Conservation (phyloP, 1,140 invertebrate genomes). For the Heliconius himera region DNA sequence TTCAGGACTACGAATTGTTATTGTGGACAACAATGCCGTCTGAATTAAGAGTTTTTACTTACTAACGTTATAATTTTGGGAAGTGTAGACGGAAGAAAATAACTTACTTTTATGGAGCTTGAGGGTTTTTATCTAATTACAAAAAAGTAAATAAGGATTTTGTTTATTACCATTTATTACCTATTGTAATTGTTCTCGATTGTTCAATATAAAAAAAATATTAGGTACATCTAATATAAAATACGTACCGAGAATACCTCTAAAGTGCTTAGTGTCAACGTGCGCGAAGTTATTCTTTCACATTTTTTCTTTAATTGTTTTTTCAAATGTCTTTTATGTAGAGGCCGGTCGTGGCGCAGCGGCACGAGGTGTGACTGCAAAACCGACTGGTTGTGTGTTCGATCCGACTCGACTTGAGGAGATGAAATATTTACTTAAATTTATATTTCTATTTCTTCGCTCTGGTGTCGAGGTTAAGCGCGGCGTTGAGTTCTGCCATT, state of each 20-base stretch:
- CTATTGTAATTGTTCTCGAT: no score
- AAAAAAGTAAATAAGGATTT: not conserved
- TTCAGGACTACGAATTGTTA: not conserved
- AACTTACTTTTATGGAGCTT: not conserved
- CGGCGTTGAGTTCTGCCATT: no score
- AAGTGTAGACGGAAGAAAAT: not conserved
- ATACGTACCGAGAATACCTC: not conserved
- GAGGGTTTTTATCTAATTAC: not conserved
- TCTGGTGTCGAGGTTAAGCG: no score
- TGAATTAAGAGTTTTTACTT: slow-evolving; percentile 13
- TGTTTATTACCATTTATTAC: not conserved
- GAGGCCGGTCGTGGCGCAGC: no score
- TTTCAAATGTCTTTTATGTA: not conserved
- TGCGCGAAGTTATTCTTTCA: not conserved
- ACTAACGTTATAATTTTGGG: slow-evolving; percentile 1
- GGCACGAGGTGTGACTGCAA: no score
- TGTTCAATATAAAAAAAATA: not conserved
- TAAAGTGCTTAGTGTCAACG: not conserved
- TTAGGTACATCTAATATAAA: not conserved
- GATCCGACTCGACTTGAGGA: no score
- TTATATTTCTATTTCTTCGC: no score
- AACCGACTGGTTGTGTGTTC: no score
- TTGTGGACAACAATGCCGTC: slow-evolving; percentile 5
- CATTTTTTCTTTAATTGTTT: slow-evolving; percentile 2
- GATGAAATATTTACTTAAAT: no score